Conservation (phyloP, 2,797 vertebrate genomes). For the Percopsis omiscomaycus region DNA sequence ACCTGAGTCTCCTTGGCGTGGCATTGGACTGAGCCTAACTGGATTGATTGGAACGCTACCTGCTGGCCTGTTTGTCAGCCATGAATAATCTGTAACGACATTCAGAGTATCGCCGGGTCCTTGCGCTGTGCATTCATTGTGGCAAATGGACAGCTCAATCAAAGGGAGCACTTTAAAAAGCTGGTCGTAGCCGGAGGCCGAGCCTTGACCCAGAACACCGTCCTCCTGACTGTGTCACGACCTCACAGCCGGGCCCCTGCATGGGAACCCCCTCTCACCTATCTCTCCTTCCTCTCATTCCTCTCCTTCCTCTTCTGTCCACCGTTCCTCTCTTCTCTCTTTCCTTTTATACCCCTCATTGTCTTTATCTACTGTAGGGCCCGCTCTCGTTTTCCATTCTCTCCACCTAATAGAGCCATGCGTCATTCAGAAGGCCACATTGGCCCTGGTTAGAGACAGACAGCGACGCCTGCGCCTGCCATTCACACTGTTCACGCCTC, state of each 20-base stretch:
- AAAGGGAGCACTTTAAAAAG: conserved; percentile 73
- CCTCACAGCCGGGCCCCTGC: conserved; percentile 46
- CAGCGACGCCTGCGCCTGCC: conserved; percentile 51
- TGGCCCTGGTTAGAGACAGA: conserved; percentile 68
- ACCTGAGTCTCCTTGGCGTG: conserved; percentile 71
- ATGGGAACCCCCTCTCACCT: conserved; percentile 25
- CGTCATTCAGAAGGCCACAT: conserved; percentile 74
- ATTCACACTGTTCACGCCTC: conserved; percentile 20
- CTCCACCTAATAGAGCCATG: conserved; percentile 70
- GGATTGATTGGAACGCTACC: conserved; percentile 74
- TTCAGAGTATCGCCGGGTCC: conserved; percentile 63
- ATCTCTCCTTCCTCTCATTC: background rate
- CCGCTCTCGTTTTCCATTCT: conserved; percentile 15
- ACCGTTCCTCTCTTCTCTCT: background rate
- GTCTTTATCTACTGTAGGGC: background rate
- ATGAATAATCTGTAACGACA: conserved; percentile 79
- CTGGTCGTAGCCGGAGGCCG: conserved; percentile 67
- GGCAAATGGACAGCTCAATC: conserved; percentile 78
- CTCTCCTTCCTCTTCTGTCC: background rate
- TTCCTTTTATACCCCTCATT: background rate
- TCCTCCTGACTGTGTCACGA: conserved; percentile 64
- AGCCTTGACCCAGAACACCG: conserved; percentile 76
- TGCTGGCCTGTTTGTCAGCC: conserved; percentile 70
- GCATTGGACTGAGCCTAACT: conserved; percentile 66
- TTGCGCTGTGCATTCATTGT: conserved; percentile 70